Percentiles rank a stretch among this genome's conserved stretches.
phyloP scores from a whole-genome alignment of 23 tunicate species.

The Ascidia mentula region DNA sequence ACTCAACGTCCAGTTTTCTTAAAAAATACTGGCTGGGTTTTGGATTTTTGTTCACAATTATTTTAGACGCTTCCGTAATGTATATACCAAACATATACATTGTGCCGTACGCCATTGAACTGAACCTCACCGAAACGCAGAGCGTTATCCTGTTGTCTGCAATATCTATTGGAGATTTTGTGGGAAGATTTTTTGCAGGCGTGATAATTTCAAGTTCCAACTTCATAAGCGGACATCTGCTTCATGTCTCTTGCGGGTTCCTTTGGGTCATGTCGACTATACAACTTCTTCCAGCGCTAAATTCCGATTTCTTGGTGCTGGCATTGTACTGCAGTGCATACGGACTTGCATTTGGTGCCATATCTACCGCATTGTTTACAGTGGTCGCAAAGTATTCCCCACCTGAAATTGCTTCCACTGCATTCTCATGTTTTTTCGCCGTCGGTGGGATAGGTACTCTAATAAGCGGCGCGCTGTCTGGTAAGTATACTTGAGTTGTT shows the following conservation, averaged over 20 bases:
- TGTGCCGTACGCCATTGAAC: constrained; percentile 40
- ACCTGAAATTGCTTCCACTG: background rate
- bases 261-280: background rate
- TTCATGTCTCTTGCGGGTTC: background rate
- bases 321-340: background rate
- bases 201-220: constrained; percentile 5
- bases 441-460: background rate
- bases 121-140: constrained; percentile 17
- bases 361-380: background rate
- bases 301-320: background rate
- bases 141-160: constrained; percentile 45
- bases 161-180: constrained; percentile 56
- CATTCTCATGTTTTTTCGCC: background rate
- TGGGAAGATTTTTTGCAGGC: constrained; percentile 40
- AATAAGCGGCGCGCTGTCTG: background rate
- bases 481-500: too few species aligned
- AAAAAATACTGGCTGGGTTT: constrained; percentile 4
- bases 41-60: background rate
- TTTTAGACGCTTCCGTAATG: background rate
- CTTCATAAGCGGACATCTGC: constrained; percentile 14
- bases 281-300: background rate
- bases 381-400: background rate
- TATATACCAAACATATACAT: constrained; percentile 38
- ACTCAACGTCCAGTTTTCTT: background rate
- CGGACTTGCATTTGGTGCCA: background rate